Percentiles rank a stretch among this genome's conserved stretches.
phyloP scores from a whole-genome alignment of 1,140 invertebrate species.

The Drosophila asahinai region DNA sequence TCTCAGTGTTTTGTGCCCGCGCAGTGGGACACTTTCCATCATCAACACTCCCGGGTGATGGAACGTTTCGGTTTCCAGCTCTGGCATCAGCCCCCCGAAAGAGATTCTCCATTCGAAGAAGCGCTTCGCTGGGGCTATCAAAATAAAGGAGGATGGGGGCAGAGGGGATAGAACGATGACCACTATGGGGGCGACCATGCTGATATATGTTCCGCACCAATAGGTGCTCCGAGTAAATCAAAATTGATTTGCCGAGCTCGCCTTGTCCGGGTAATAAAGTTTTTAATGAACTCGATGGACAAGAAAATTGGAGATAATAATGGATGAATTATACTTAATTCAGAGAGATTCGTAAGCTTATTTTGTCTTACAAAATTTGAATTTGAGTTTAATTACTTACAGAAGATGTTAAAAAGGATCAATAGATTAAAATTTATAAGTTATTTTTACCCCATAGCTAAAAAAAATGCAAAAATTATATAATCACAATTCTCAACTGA shows the following conservation, averaged over 20 bases:
- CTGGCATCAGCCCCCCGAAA: conserved; percentile 48
- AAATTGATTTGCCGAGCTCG: conserved; percentile 70
- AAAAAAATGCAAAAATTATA: no score
- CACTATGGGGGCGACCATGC: conserved; percentile 43
- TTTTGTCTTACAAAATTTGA: neutral
- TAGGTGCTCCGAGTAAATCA: conserved; percentile 68
- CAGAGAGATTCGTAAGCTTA: neutral
- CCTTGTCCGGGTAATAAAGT: conserved; percentile 59
- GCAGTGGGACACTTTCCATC: conserved; percentile 81
- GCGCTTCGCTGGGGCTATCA: conserved; percentile 21
- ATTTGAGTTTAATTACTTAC: no score
- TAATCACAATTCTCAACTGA: no score
- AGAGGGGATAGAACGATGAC: conserved; percentile 16
- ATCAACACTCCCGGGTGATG: conserved; percentile 76
- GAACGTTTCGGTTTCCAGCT: conserved; percentile 72
- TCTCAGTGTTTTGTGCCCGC: conserved; percentile 58
- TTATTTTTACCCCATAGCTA: no score
- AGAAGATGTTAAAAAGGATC: no score
- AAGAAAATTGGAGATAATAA: conserved; percentile 10
- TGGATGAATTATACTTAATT: neutral
- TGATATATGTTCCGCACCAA: conserved; percentile 47
- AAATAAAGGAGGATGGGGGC: neutral
- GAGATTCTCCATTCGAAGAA: conserved; percentile 49
- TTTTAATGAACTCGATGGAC: conserved; percentile 71
- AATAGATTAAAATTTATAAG: no score